A percentile compares a stretch with the other conserved stretches of the same genome.
phyloP scores from a whole-genome alignment of 2,888 invertebrate genomes.

The Neoitamus cyanurus region DNA sequence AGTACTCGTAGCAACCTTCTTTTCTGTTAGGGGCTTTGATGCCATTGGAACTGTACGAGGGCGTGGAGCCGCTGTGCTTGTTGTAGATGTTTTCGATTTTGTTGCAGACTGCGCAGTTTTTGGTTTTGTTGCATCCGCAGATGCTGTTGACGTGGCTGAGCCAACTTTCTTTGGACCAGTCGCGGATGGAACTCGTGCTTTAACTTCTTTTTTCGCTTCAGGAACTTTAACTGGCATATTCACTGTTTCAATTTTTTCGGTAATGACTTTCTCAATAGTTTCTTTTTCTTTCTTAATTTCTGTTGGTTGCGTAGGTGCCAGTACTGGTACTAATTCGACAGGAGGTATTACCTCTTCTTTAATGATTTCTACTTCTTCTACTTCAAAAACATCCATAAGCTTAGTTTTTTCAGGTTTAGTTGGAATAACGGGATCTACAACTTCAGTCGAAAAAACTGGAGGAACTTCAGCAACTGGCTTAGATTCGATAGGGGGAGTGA shows the following conservation, averaged over 20 bases:
- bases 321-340: neutral
- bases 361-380: neutral
- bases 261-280: constrained; percentile 9
- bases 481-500: neutral
- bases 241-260: neutral
- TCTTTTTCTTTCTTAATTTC: neutral
- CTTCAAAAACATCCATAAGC: neutral
- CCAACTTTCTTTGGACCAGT: constrained; percentile 34
- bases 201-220: constrained; percentile 46
- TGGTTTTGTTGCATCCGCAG: constrained; percentile 46
- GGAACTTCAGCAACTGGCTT: neutral
- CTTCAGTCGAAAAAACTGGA: neutral
- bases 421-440: neutral
- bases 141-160: constrained; percentile 49
- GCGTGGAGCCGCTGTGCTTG: constrained; percentile 47
- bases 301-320: neutral
- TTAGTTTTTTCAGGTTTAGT: neutral
- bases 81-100: constrained; percentile 46
- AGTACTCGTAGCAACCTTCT: constrained; percentile 35
- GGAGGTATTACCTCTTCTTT: neutral
- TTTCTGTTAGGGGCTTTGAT: constrained; percentile 49
- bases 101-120: constrained; percentile 44
- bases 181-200: constrained; percentile 8
- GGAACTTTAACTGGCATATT: constrained; percentile 32
- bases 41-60: constrained; percentile 50